Evolutionary conservation across 2,888 invertebrate genomes (phyloP).

Genomic region (Synanthedon formicaeformis): DNA sequence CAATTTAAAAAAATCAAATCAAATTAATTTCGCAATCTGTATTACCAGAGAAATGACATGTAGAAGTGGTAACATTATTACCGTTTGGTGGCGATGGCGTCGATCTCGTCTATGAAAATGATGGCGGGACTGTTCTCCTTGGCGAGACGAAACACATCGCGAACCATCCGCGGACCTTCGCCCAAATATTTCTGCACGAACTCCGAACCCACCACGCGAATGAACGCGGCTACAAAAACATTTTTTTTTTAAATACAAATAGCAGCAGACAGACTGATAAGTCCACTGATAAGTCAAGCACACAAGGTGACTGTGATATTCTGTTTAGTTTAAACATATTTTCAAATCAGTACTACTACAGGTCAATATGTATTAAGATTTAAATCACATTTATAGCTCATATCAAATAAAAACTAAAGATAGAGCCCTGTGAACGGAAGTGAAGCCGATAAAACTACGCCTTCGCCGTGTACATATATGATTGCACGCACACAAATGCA

Average conservation of each 20-base stretch:
- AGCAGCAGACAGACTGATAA: not conserved
- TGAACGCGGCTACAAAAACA: conserved; percentile 84
- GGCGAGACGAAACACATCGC: conserved; percentile 98
- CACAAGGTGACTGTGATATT: too few relatives aligned
- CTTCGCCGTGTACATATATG: too few relatives aligned
- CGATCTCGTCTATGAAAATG: conserved; percentile 99
- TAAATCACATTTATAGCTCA: too few relatives aligned
- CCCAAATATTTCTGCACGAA: conserved; percentile 99
- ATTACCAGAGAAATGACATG: not conserved
- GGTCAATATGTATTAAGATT: not conserved
- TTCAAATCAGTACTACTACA: not conserved
- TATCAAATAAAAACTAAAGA: too few relatives aligned
- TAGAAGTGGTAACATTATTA: conserved; percentile 15
- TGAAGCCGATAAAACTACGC: too few relatives aligned
- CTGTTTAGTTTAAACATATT: not conserved
- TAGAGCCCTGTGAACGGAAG: too few relatives aligned
- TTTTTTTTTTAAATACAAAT: not conserved
- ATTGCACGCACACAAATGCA: too few relatives aligned
- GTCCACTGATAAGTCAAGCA: not conserved
- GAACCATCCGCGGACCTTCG: conserved; percentile 99
- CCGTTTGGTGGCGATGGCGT: conserved; percentile 99
- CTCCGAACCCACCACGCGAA: conserved; percentile 98
- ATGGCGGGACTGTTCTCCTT: conserved; percentile 99
- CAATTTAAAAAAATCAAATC: not conserved
- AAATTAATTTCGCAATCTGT: not conserved